phyloP scores from a whole-genome alignment of 1,140 invertebrate genomes.

The Neoseiulus cucumeris region DNA sequence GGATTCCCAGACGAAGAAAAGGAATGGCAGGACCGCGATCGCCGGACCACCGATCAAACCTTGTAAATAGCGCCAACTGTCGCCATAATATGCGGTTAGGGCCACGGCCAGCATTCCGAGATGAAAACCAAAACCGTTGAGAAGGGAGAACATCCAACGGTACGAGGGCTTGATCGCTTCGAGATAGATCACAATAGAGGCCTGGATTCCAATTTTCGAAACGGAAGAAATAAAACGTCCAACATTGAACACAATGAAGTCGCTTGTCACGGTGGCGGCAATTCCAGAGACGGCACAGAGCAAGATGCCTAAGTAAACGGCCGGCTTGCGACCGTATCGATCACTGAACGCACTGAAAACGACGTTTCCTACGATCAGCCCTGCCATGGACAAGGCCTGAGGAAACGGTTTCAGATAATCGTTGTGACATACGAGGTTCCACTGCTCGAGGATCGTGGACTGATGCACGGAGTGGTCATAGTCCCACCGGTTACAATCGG shows the following conservation, averaged over 20 bases:
- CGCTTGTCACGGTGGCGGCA: background rate
- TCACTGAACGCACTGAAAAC: background rate
- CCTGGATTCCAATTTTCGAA: slow-evolving; percentile 6
- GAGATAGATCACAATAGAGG: background rate
- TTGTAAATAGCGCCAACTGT: background rate
- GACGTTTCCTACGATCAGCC: background rate
- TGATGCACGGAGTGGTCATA: background rate
- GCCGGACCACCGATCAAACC: background rate
- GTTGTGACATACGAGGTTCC: background rate
- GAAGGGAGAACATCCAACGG: background rate
- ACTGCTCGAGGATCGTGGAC: background rate
- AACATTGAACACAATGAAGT: background rate
- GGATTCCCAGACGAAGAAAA: background rate
- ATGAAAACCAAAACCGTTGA: background rate
- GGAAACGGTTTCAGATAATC: slow-evolving; percentile 4
- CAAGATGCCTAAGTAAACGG: background rate
- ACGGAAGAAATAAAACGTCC: background rate
- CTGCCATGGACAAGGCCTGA: background rate
- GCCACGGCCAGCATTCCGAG: background rate
- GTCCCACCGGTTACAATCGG: background rate
- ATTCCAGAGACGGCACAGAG: background rate
- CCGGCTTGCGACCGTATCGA: slow-evolving; percentile 2
- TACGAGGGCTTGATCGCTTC: background rate
- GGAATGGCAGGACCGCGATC: background rate
- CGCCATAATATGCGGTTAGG: background rate